A percentile compares a stretch with the other conserved stretches of the same genome.
These are phyloP conservation scores for Chrysochloris asiatica DNA, from an alignment of 2,113 vertebrate species.

Conservation along the genomic window DNA sequence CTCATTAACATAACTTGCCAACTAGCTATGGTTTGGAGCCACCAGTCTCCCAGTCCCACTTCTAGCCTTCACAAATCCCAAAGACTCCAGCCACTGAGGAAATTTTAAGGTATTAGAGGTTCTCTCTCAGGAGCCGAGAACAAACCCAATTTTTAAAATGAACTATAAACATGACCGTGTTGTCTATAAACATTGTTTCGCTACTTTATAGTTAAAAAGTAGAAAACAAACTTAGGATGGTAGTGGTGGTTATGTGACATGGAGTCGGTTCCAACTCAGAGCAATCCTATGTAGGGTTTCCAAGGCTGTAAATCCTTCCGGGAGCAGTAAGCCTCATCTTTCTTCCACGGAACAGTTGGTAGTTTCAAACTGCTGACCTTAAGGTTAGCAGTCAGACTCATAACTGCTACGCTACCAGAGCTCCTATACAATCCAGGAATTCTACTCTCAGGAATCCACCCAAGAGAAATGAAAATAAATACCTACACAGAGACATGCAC, in stretches of 20 bases:
- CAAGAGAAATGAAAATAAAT: conserved; percentile 30
- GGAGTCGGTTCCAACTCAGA: too few relatives aligned
- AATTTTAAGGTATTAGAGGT: neutral
- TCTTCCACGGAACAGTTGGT: too few relatives aligned
- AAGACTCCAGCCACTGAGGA: neutral
- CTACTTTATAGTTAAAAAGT: neutral
- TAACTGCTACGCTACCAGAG: too few relatives aligned
- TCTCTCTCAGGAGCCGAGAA: neutral
- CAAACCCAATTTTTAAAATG: neutral
- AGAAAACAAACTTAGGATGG: neutral
- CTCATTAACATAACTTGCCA: neutral
- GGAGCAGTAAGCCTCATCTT: too few relatives aligned
- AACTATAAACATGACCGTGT: neutral
- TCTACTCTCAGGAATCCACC: neutral
- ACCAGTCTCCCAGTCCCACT: too few relatives aligned
- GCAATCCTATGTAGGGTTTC: too few relatives aligned
- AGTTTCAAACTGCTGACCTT: too few relatives aligned
- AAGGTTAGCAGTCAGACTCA: too few relatives aligned
- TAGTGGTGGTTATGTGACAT: too few relatives aligned
- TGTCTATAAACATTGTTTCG: neutral
- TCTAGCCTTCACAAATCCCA: neutral
- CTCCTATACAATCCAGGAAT: neutral
- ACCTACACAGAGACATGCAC: neutral
- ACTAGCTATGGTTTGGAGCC: neutral
- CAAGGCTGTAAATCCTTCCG: too few relatives aligned